Evolutionary conservation across 2,113 vertebrate species (phyloP).

Genomic region (Python bivittatus): DNA sequence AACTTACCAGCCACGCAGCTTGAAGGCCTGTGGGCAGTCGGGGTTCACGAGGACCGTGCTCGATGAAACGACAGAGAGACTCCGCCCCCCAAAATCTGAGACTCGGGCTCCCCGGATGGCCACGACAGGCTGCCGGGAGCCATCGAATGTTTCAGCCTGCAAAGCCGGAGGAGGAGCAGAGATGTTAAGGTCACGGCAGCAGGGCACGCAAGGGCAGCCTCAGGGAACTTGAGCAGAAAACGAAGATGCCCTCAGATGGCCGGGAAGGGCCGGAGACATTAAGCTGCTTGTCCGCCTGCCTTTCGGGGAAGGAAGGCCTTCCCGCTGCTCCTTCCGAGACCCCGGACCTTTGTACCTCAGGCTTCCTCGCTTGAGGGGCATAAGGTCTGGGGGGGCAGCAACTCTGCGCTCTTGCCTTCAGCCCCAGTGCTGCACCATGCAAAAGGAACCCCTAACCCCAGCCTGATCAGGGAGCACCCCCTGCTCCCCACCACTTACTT

Average conservation of each 20-base stretch:
- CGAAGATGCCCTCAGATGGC: not conserved
- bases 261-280: not conserved
- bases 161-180: slow-evolving; percentile 1
- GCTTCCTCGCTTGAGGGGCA: too few relatives aligned
- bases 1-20: slow-evolving; percentile 93
- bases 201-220: too few relatives aligned
- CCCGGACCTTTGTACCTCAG: too few relatives aligned
- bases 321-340: too few relatives aligned
- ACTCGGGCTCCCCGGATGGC: slow-evolving; percentile 93
- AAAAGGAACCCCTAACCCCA: not conserved
- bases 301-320: not conserved
- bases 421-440: not conserved
- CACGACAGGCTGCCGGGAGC: slow-evolving; percentile 88
- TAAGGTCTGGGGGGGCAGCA: too few relatives aligned
- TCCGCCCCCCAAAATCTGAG: slow-evolving; percentile 95
- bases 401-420: not conserved
- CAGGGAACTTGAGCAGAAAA: not conserved
- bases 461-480: not conserved
- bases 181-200: not conserved
- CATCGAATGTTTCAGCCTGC: slow-evolving; percentile 94
- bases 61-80: slow-evolving; percentile 88
- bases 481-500: slow-evolving; percentile 74
- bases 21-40: slow-evolving; percentile 93
- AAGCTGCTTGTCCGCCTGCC: too few relatives aligned
- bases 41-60: slow-evolving; percentile 94